A percentile compares a stretch with the other conserved stretches of the same genome.
These are phyloP conservation scores for Hirtodrosophila duncani DNA, from an alignment of 2,888 invertebrate species.

Conservation along the genomic window DNA sequence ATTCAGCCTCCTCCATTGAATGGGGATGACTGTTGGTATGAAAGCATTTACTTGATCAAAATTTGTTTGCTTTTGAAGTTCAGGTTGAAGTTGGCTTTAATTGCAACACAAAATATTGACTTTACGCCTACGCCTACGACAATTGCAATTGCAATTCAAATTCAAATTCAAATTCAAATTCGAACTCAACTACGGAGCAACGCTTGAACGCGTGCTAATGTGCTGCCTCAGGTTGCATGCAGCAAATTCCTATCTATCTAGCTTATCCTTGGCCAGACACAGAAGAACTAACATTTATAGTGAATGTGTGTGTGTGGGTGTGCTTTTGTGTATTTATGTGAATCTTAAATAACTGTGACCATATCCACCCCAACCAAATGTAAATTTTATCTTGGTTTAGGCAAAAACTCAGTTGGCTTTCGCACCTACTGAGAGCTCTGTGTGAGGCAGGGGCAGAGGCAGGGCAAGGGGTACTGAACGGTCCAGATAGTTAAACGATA, in stretches of 20 bases:
- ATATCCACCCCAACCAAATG: constrained; percentile 48
- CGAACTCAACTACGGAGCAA: no score
- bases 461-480: no score
- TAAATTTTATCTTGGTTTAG: constrained; percentile 42
- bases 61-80: constrained; percentile 58
- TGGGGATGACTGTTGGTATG: no score
- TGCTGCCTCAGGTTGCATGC: no score
- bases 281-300: no score
- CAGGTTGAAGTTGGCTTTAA: constrained; percentile 62
- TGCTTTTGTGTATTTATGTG: constrained; percentile 15
- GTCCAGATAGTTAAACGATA: constrained; percentile 50
- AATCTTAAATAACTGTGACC: constrained; percentile 62
- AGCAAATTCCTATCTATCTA: no score
- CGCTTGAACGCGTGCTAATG: no score
- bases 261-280: no score
- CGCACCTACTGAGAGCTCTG: constrained; percentile 7
- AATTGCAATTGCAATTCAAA: constrained; percentile 10
- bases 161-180: not conserved
- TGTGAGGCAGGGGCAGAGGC: no score
- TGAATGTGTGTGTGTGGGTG: not conserved
- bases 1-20: no score
- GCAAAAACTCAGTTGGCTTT: not conserved
- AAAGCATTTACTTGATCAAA: constrained; percentile 46
- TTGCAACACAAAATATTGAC: constrained; percentile 66
- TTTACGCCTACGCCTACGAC: constrained; percentile 61